These are phyloP conservation scores for Ctenicera cuprea DNA, from an alignment of 2,888 invertebrate species.

Conservation along the genomic window DNA sequence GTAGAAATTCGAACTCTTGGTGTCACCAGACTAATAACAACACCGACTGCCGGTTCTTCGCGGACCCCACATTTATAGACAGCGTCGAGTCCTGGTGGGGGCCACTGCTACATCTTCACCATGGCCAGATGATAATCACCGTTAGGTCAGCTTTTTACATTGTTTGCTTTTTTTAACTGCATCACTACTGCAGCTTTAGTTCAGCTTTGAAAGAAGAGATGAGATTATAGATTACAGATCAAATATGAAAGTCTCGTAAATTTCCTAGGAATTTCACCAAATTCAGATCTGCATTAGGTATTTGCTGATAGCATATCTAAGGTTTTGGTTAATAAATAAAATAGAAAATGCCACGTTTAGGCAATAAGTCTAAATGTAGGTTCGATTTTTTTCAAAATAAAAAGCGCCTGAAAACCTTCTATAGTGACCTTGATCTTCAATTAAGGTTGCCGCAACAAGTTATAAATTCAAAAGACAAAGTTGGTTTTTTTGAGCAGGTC, in stretches of 20 bases:
- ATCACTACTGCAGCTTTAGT: constrained; percentile 13
- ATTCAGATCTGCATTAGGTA: neutral
- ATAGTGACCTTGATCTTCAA: constrained; percentile 21
- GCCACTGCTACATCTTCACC: constrained; percentile 55
- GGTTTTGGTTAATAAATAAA: neutral
- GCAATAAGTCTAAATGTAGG: too few relatives aligned
- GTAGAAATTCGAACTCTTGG: constrained; percentile 20
- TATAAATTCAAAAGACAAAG: neutral
- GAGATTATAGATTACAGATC: constrained; percentile 26
- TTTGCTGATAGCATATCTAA: too few relatives aligned
- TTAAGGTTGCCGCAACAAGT: neutral
- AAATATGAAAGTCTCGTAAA: constrained; percentile 31
- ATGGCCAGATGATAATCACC: constrained; percentile 61
- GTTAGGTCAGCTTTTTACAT: constrained; percentile 62
- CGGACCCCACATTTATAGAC: constrained; percentile 60
- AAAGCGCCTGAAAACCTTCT: constrained; percentile 12
- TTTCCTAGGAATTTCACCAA: neutral
- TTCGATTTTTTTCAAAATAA: too few relatives aligned
- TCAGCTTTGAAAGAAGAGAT: constrained; percentile 10
- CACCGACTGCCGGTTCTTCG: constrained; percentile 46
- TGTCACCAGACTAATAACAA: constrained; percentile 23
- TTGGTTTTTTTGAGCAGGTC: constrained; percentile 1
- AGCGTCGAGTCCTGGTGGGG: constrained; percentile 56
- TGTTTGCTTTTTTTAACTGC: constrained; percentile 57
- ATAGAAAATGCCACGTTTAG: too few relatives aligned